These are phyloP conservation scores for Emydoidea blandingii DNA, from an alignment of 2,797 vertebrate species.

Conservation along the genomic window DNA sequence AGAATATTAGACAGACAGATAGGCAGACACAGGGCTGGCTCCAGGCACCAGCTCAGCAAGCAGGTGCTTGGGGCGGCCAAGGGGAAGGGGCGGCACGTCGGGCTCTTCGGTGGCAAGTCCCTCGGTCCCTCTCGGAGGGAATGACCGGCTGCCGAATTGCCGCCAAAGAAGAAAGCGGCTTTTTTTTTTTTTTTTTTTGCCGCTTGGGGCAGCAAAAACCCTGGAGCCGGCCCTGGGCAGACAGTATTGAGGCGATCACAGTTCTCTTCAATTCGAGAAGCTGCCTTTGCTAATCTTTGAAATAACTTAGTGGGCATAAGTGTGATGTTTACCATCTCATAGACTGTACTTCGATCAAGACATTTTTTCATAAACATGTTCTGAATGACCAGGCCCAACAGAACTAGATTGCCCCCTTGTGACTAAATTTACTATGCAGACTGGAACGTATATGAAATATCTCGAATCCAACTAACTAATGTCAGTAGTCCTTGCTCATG, in stretches of 20 bases:
- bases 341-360: background rate
- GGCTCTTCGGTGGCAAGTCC: no score
- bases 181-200: no score
- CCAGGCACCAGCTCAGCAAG: no score
- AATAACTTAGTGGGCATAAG: background rate
- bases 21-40: no score
- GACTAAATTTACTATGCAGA: background rate
- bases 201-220: no score
- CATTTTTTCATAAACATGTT: background rate
- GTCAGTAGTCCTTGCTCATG: background rate
- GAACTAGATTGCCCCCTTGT: background rate
- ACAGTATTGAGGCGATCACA: background rate
- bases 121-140: no score
- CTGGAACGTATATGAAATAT: background rate
- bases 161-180: no score
- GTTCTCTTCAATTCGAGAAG: background rate
- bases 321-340: background rate
- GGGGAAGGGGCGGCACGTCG: no score
- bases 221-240: no score
- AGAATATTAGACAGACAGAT: no score
- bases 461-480: background rate
- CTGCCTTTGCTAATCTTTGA: background rate
- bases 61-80: no score
- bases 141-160: no score
- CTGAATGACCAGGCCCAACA: accelerated